Conservation (phyloP, 2,888 invertebrate genomes). For the Shargacucullia verbasci region DNA sequence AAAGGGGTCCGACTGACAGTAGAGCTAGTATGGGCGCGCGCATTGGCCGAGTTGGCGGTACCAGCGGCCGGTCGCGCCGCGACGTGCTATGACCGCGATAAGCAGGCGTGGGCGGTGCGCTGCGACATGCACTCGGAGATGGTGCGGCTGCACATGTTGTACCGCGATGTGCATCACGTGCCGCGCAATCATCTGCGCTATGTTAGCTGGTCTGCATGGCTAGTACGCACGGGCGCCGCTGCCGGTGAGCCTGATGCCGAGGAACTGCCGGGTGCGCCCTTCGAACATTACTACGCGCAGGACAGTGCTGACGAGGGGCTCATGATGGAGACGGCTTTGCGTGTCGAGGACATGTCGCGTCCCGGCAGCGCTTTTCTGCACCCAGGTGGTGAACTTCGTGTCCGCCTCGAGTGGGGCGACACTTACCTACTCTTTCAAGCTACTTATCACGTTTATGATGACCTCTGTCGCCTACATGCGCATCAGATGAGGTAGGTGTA, state of each 20-base stretch:
- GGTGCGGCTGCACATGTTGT: conserved; percentile 92
- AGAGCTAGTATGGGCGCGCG: conserved; percentile 92
- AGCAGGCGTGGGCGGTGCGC: conserved; percentile 94
- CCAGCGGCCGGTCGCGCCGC: conserved; percentile 89
- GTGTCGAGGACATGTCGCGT: conserved; percentile 92
- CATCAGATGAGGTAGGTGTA: conserved; percentile 93
- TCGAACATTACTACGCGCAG: conserved; percentile 94
- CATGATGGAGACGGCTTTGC: conserved; percentile 94
- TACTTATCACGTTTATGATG: conserved; percentile 95
- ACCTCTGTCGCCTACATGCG: conserved; percentile 93
- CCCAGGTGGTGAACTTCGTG: conserved; percentile 92
- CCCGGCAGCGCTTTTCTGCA: conserved; percentile 92
- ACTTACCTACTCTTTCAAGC: conserved; percentile 94
- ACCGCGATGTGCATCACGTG: conserved; percentile 93
- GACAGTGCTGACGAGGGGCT: conserved; percentile 94
- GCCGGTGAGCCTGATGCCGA: conserved; percentile 91
- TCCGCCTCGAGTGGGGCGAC: conserved; percentile 95
- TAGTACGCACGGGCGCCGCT: conserved; percentile 85
- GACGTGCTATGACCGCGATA: conserved; percentile 94
- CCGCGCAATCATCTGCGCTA: conserved; percentile 93
- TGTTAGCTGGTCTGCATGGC: conserved; percentile 92
- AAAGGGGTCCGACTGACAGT: conserved; percentile 92
- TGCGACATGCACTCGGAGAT: conserved; percentile 94
- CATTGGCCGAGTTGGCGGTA: conserved; percentile 86
- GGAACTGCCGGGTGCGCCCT: conserved; percentile 92